These are phyloP conservation scores for Phalacrocorax pelagicus DNA, from an alignment of 2,113 vertebrate genomes.

Conservation along the genomic window DNA sequence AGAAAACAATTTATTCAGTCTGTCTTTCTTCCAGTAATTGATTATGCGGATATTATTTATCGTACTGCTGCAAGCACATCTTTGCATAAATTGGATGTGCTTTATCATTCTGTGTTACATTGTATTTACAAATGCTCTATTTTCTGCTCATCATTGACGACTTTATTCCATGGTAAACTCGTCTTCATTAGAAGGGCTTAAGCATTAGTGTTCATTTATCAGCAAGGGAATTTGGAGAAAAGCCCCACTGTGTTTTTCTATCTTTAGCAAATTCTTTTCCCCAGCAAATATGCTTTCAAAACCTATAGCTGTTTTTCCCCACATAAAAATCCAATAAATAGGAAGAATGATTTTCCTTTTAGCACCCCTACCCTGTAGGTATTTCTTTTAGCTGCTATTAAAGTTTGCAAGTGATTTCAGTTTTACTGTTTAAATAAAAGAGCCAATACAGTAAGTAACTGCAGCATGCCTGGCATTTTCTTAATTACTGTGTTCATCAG, in stretches of 20 bases:
- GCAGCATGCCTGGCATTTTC: neutral
- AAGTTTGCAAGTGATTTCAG: constrained; percentile 16
- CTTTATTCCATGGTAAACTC: constrained; percentile 70
- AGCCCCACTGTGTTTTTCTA: constrained; percentile 6
- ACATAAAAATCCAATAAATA: neutral
- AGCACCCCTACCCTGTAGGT: neutral
- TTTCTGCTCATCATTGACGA: constrained; percentile 63
- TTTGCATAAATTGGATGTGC: constrained; percentile 69
- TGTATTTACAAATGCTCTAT: constrained; percentile 70
- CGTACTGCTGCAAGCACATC: constrained; percentile 57
- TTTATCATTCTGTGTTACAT: constrained; percentile 65
- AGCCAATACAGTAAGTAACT: neutral
- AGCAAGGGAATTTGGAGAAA: constrained; percentile 60
- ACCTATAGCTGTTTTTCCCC: neutral
- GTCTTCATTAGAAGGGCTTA: constrained; percentile 68
- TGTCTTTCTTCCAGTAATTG: constrained; percentile 69
- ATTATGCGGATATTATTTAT: constrained; percentile 74
- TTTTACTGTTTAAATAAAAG: constrained; percentile 21
- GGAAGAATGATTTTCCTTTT: neutral
- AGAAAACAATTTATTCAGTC: constrained; percentile 67
- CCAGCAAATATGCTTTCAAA: constrained; percentile 34
- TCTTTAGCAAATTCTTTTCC: constrained; percentile 51
- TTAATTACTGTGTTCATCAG: neutral
- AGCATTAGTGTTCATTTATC: constrained; percentile 53
- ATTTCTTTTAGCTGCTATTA: constrained; percentile 4